Conservation (phyloP, 2,797 vertebrate genomes). For the Odontamblyopus lacepedii region DNA sequence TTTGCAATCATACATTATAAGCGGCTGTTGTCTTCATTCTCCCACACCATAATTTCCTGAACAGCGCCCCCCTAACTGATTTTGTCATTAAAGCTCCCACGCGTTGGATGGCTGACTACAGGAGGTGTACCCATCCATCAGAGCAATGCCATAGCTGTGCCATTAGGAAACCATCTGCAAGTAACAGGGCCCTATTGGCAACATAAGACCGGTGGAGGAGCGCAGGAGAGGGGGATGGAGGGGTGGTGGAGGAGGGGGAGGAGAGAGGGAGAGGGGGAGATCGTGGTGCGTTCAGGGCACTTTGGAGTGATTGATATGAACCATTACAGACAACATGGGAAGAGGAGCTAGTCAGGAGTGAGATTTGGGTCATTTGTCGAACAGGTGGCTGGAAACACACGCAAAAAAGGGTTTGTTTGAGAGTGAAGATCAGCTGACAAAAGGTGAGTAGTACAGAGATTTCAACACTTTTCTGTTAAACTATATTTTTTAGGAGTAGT, state of each 20-base stretch:
- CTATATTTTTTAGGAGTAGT: too few species aligned
- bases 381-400: conserved; percentile 42
- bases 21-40: conserved; percentile 35
- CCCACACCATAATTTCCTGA: conserved; percentile 49
- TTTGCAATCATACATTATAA: conserved; percentile 53
- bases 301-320: conserved; percentile 74
- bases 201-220: conserved; percentile 54
- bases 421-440: neutral
- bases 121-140: conserved; percentile 72
- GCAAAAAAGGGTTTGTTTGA: conserved; percentile 5
- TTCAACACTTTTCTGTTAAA: too few species aligned
- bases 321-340: conserved; percentile 69
- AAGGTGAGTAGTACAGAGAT: neutral
- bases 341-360: conserved; percentile 59
- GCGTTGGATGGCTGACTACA: conserved; percentile 63
- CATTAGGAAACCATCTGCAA: conserved; percentile 76
- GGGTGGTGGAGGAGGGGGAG: conserved; percentile 15
- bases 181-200: conserved; percentile 66
- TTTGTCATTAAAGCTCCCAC: conserved; percentile 67
- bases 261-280: conserved; percentile 26
- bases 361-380: conserved; percentile 68
- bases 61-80: conserved; percentile 47
- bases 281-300: conserved; percentile 45
- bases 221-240: conserved; percentile 33
- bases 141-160: conserved; percentile 50